Percentiles rank a stretch among this genome's conserved stretches.
Evolutionary conservation across 2,888 invertebrate genomes (phyloP).

Genomic region (Mesoligia furuncula): DNA sequence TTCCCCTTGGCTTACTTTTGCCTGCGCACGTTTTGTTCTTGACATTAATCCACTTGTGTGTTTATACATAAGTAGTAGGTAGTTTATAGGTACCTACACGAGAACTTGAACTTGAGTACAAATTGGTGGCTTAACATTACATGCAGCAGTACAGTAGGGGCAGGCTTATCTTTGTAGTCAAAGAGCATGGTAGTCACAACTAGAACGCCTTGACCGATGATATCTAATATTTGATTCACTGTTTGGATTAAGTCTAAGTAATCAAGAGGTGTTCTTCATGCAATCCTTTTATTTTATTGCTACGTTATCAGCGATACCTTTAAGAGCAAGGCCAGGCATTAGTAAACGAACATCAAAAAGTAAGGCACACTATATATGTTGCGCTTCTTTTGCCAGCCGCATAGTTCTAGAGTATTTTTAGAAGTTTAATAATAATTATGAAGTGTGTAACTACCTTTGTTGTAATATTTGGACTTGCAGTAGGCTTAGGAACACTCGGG

Average conservation of each 20-base stretch:
- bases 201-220: slow-evolving; percentile 31
- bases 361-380: slow-evolving; percentile 51
- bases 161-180: slow-evolving; percentile 22
- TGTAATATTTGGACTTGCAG: slow-evolving; percentile 37
- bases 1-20: slow-evolving; percentile 46
- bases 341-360: slow-evolving; percentile 41
- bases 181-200: neutral
- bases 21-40: slow-evolving; percentile 32
- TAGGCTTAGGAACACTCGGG: slow-evolving; percentile 15
- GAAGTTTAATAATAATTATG: slow-evolving; percentile 40
- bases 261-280: slow-evolving; percentile 34
- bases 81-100: neutral
- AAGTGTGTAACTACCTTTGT: slow-evolving; percentile 34
- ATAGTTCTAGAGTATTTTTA: slow-evolving; percentile 39
- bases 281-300: slow-evolving; percentile 51
- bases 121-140: neutral
- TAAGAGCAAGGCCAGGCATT: slow-evolving; percentile 52
- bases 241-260: slow-evolving; percentile 27
- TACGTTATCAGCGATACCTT: slow-evolving; percentile 50
- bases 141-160: neutral
- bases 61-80: neutral
- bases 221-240: slow-evolving; percentile 34
- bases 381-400: slow-evolving; percentile 18
- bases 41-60: slow-evolving; percentile 30
- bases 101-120: slow-evolving; percentile 36